These are phyloP conservation scores for Tetrao urogallus DNA, from an alignment of 2,113 vertebrate species.

Conservation along the genomic window DNA sequence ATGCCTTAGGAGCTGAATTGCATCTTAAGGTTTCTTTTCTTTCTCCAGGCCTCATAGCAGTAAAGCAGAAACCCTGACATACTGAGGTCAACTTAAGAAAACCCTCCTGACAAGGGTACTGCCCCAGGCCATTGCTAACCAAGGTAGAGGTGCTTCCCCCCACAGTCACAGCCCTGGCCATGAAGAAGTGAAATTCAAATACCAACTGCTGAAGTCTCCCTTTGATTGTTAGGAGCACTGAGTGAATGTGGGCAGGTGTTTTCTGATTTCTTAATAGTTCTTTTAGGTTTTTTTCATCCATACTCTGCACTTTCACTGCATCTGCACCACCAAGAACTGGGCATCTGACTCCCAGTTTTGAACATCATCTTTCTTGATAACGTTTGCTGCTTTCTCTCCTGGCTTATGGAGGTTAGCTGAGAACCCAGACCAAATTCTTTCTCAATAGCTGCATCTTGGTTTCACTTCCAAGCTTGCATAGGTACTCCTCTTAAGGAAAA, in stretches of 20 bases:
- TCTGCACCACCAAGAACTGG: background rate
- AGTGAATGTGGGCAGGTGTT: background rate
- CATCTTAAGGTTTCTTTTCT: background rate
- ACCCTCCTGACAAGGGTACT: background rate
- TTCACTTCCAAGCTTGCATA: background rate
- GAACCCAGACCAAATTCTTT: background rate
- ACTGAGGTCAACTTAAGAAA: background rate
- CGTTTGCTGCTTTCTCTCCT: background rate
- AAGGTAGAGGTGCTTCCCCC: background rate
- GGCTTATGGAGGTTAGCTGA: background rate
- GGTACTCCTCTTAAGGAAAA: background rate
- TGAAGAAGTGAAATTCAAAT: background rate
- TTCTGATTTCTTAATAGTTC: background rate
- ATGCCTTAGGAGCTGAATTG: background rate
- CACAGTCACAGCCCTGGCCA: background rate
- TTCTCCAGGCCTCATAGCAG: background rate
- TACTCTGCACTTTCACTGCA: background rate
- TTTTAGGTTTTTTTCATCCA: background rate
- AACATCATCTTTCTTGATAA: background rate
- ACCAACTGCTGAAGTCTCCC: background rate
- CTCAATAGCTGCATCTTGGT: background rate
- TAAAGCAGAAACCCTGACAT: background rate
- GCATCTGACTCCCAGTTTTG: background rate
- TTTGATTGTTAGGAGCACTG: background rate
- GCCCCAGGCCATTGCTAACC: background rate